Percentiles rank a stretch among this genome's conserved stretches.
Evolutionary conservation across 2,113 vertebrate genomes (phyloP).

Genomic region (Calidris pugnax): DNA sequence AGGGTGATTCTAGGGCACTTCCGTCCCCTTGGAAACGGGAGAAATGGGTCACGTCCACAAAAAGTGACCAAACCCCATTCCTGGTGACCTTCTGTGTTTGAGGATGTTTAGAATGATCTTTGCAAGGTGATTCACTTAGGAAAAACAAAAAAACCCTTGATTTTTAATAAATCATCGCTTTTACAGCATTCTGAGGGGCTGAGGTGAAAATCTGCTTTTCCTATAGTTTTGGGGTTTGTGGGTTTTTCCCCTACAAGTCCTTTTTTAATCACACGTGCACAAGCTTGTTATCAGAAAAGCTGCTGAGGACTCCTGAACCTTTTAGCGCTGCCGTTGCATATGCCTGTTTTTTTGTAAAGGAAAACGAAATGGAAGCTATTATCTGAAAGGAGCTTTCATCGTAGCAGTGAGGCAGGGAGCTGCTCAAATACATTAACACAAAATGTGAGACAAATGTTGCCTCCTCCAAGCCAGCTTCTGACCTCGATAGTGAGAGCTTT

Average conservation of each 20-base stretch:
- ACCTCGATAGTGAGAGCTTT: neutral
- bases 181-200: neutral
- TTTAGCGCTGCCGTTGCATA: neutral
- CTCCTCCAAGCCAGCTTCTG: neutral
- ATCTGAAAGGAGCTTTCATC: slow-evolving; percentile 1
- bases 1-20: neutral
- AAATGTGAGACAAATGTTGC: slow-evolving; percentile 9
- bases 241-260: neutral
- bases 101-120: neutral
- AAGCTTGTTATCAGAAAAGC: neutral
- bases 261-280: neutral
- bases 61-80: neutral
- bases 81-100: neutral
- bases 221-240: neutral
- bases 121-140: neutral
- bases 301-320: neutral
- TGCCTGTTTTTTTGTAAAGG: neutral
- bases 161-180: neutral
- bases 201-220: neutral
- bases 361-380: slow-evolving; percentile 5
- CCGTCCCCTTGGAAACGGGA: neutral
- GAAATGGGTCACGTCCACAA: neutral
- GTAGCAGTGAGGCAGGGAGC: neutral
- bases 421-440: neutral
- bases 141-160: too few species aligned